Conservation (phyloP, 2,797 vertebrate genomes). For the Aselliscus stoliczkanus region DNA sequence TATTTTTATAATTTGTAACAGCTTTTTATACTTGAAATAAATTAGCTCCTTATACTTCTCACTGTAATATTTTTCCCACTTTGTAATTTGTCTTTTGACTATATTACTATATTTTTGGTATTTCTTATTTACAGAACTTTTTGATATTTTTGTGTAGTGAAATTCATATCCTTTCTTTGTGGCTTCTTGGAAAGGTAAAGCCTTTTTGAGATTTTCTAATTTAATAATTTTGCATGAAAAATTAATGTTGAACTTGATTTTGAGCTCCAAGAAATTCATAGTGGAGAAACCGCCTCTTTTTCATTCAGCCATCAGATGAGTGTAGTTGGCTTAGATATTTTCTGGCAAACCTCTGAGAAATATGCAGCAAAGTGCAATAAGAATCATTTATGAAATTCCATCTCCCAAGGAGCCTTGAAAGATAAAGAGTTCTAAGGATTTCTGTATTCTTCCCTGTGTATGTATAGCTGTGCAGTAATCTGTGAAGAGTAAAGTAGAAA, state of each 20-base stretch:
- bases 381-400: conserved; percentile 10
- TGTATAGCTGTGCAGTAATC: not conserved
- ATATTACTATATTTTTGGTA: not conserved
- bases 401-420: not conserved
- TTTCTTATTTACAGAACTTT: not conserved
- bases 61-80: not conserved
- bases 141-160: not conserved
- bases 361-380: not conserved
- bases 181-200: not conserved
- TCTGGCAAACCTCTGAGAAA: not conserved
- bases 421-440: not conserved
- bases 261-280: not conserved
- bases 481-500: not conserved
- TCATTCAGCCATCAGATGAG: not conserved
- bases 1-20: not conserved
- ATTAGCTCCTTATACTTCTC: not conserved
- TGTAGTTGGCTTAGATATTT: not conserved
- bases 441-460: not conserved
- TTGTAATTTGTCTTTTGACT: not conserved
- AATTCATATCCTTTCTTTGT: not conserved
- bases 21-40: conserved; percentile 1
- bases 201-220: conserved; percentile 32
- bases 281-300: not conserved
- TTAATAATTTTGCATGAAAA: not conserved
- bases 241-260: conserved; percentile 30